A percentile compares a stretch with the other conserved stretches of the same genome.
These are phyloP conservation scores for Ochotona princeps DNA, from an alignment of 2,113 vertebrate genomes.

Conservation along the genomic window DNA sequence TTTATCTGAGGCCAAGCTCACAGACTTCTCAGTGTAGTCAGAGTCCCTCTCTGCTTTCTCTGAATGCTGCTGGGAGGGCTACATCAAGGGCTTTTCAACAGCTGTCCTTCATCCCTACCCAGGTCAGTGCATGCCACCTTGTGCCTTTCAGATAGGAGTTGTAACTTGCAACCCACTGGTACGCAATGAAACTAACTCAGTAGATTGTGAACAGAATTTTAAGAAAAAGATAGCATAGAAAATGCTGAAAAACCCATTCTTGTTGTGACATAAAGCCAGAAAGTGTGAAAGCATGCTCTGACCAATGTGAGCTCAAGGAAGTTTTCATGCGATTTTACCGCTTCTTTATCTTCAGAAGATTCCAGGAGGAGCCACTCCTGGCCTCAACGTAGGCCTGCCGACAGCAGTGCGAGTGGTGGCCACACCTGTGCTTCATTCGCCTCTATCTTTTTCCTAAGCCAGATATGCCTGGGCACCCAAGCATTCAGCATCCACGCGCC, in stretches of 20 bases:
- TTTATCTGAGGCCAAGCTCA: neutral
- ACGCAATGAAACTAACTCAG: neutral
- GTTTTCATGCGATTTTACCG: neutral
- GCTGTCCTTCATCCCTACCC: accelerated
- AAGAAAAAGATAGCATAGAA: neutral
- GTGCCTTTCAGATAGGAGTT: neutral
- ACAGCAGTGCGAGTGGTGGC: neutral
- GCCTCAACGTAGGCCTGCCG: neutral
- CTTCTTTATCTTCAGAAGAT: neutral
- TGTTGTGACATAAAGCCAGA: neutral
- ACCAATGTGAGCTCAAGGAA: neutral
- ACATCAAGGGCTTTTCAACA: neutral
- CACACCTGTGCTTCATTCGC: neutral
- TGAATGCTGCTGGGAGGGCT: neutral
- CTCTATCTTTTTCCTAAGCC: neutral
- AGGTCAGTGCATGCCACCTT: neutral
- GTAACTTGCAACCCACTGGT: neutral
- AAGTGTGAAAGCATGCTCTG: neutral
- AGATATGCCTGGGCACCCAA: neutral
- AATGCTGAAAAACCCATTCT: neutral
- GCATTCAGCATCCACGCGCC: neutral
- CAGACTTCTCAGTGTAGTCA: neutral
- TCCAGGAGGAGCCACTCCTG: neutral
- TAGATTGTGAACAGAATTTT: neutral
- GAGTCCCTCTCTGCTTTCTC: neutral